Evolutionary conservation across 1,140 invertebrate species (phyloP), one percentile per base, ranked within the genome.

Genomic region (Anadara kagoshimensis): DNA sequence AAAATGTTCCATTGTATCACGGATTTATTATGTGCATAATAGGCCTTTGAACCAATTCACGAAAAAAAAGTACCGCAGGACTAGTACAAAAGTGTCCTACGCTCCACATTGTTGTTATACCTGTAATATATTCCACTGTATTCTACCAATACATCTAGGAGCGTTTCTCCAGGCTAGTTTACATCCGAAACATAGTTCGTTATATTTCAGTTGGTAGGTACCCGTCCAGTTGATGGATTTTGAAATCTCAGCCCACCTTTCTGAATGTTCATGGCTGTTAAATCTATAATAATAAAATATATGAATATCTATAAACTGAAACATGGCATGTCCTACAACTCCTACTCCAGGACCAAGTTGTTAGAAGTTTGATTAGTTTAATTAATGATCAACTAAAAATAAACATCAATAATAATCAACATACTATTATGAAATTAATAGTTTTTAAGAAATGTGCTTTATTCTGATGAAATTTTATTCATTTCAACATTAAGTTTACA

Each of bases 61-160:
- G 20, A 56, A 56, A n/a, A 18, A 24, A n/a, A 18, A 10, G 20
- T 10, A 47, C 45, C 8, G 16, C 45, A 47, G 16, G 8, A 8
- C 10, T 12, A 20, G 8, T 8, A n/a, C 16, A 24, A 24, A 24
- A n/a, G 16, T 56, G 8, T 10, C 20, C 10, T 24, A 20, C 10
- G 10, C 16, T 24, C 16, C 8, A 8, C 20, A 56, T 43, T 61
- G 22, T 10, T 65, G n/a, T n/a, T n/a, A n/a, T 45, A 97, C 96
- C 93, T 97, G 95, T 71, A 97, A 82, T 89, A 97, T 97, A 0
- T 95, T 95, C 96, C 96, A 98, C 85, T 97, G 96, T 85, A 97
- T 97, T 78, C 96, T 91, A 0, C 96, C 96, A 78, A 97, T 97
- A 86, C 96, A 98, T 45, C 96, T 90, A 0, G 94, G 93, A 1